Evolutionary conservation across 2,888 invertebrate genomes (phyloP), one percentile per base, ranked within the genome.

Genomic region (Anticlea derivata): DNA sequence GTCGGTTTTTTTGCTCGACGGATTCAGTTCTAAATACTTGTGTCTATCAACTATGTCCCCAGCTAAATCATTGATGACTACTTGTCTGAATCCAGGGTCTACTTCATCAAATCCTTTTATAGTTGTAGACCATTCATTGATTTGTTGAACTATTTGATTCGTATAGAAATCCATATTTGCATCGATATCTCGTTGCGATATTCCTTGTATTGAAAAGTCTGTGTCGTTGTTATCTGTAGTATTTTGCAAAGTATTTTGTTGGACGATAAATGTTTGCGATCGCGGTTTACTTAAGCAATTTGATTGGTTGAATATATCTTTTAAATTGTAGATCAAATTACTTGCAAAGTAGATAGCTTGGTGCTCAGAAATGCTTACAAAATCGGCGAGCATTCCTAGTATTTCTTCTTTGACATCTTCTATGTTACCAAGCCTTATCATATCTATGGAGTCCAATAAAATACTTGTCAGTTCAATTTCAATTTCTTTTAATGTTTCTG

Each of bases 11-110:
- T 37, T 62, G 7, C 51, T 57, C 0, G 56, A 48, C 8, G 70
- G 68, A 50, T 80, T 80, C 1, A 80, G 44, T 55, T 79, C 66
- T 54, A 82, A 49, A 64, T 83, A 86, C 56, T 77, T 83, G 6
- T 71, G 65, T 53, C 86, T 73, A 39, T 87, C 80, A 1, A 83
- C 57, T 31, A 87, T 83, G 48, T 87, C 86, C 13, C 57, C 64
- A 10, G 83, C 82, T 46, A 88, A 61, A 48, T 83, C 76, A 27
- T 74, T 67, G 0, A 80, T 64, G 0, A 76, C 66, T 7, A 65
- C 64, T 57, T 73, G 59, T 51, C 65, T 68, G n/a, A 70, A 65
- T 0, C 55, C 63, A 27, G 75, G 67, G 22, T 66, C 54, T 23
- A 58, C 23, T 5, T 55, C 46, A 34, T 60, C 51, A 3, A 70